Base-by-base conservation (phyloP, 2,113 vertebrate species). In the Sander vitreus region DNA sequence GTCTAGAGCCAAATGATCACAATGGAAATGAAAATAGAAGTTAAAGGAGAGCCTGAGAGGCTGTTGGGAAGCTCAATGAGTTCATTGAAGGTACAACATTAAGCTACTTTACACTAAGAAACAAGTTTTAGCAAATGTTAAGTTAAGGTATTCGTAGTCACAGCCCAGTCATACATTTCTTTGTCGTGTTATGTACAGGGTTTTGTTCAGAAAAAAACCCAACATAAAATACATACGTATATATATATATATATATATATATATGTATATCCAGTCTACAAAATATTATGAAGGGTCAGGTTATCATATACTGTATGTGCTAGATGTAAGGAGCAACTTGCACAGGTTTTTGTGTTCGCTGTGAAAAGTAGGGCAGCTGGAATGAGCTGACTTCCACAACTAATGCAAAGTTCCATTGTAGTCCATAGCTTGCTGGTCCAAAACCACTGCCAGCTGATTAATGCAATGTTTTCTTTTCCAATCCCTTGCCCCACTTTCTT, bases 371-470 rank as follows among this genome's bases (percentile, higher is more conserved):
- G 87, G 84, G 72, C 88, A 85, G 63, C 64, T 85, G 70, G 86
- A 91, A 86, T 75, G 71, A 85, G 80, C 75, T 43, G 76, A 84
- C 84, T 89, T 78, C 74, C 76, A 80, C 83, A 88, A 75, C 89
- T 87, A 84, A 84, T 88, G 88, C 85, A 86, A 83, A 76, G 77
- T 86, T 87, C 59, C 78, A 85, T 73, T 85, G 84, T 76, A 13
- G 63, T 58, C 82, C 65, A 13, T 84, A 43, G 81, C 66, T 73
- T 60, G 74, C 81, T 80, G 73, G 78, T 90, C 64, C 50, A 87
- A 73, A 87, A 85, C 82, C 80, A 73, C 78, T 86, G 88, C 85
- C 88, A 90, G 86, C 76, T 89, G 88, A 89, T 89, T 84, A 90
- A 90, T 89, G 85, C 67, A 86, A 53, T 91, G 88, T 90, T 90